phyloP scores from a whole-genome alignment of 2,888 invertebrate species.

The Patella caerulea region DNA sequence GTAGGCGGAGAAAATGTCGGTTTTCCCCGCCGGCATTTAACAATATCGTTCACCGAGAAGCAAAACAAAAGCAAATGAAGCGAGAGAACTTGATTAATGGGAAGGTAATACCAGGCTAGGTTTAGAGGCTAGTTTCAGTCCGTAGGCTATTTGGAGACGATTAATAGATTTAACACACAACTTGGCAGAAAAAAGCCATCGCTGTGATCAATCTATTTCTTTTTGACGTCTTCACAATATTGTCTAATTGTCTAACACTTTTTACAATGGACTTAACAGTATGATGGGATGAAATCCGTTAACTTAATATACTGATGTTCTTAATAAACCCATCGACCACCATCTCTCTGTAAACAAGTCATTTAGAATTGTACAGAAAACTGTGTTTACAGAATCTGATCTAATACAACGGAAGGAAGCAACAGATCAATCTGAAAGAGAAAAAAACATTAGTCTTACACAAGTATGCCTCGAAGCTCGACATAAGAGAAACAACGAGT shows the following conservation, averaged over 20 bases:
- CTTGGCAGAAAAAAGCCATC: slow-evolving; percentile 7
- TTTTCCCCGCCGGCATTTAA: slow-evolving; percentile 7
- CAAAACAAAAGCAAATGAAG: slow-evolving; percentile 12
- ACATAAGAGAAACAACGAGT: slow-evolving; percentile 6
- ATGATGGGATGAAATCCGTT: no score
- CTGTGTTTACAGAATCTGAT: neutral
- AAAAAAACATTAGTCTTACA: slow-evolving; percentile 13
- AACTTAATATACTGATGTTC: no score
- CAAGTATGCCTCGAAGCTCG: neutral
- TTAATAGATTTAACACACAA: slow-evolving; percentile 29
- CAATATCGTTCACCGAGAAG: neutral
- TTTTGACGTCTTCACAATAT: neutral
- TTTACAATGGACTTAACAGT: neutral
- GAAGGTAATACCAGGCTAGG: neutral
- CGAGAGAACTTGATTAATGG: slow-evolving; percentile 5
- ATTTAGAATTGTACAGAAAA: no score
- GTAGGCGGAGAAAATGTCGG: neutral
- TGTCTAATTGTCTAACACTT: neutral
- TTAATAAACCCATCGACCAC: no score
- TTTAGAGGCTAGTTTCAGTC: slow-evolving; percentile 8
- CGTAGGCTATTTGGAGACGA: slow-evolving; percentile 16
- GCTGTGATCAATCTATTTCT: neutral
- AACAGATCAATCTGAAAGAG: neutral
- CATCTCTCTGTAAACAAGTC: no score
- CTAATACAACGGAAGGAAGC: slow-evolving; percentile 10